Evolutionary conservation across 2,888 invertebrate genomes (phyloP).

Genomic region (Crioceris asparagi): DNA sequence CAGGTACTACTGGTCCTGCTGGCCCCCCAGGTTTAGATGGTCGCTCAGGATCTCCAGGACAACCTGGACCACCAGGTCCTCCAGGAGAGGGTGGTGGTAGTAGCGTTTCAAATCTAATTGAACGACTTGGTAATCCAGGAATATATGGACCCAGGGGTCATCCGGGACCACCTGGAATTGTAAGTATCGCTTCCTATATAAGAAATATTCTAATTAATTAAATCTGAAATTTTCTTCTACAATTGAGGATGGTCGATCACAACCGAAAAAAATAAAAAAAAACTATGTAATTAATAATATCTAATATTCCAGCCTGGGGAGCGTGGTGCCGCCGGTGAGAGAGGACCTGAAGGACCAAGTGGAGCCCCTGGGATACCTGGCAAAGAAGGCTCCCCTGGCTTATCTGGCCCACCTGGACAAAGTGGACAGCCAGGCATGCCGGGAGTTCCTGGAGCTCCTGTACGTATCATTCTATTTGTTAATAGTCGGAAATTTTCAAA

Average conservation of each 20-base stretch:
- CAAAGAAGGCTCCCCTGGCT: slow-evolving; percentile 45
- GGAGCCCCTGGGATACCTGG: slow-evolving; percentile 50
- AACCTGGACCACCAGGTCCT: slow-evolving; percentile 39
- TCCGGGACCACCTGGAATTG: slow-evolving; percentile 45
- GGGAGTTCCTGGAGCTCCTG: slow-evolving; percentile 49
- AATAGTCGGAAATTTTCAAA: too few species aligned
- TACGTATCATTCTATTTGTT: too few species aligned
- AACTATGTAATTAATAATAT: too few species aligned
- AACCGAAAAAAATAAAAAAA: too few species aligned
- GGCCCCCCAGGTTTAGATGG: slow-evolving; percentile 28
- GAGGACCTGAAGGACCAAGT: slow-evolving; percentile 44
- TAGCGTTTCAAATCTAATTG: slow-evolving; percentile 22
- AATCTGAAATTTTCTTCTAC: not conserved
- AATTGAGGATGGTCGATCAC: too few species aligned
- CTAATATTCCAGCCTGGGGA: slow-evolving; percentile 43
- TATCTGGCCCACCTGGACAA: slow-evolving; percentile 47
- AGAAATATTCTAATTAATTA: slow-evolving; percentile 1
- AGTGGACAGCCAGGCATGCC: slow-evolving; percentile 50
- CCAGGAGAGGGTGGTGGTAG: slow-evolving; percentile 34
- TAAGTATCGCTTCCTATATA: slow-evolving; percentile 26
- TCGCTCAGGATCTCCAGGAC: slow-evolving; percentile 30
- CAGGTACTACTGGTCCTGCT: slow-evolving; percentile 32
- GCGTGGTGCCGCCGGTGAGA: slow-evolving; percentile 44
- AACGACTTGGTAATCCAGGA: slow-evolving; percentile 33
- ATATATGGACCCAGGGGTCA: slow-evolving; percentile 43